Percentiles rank a stretch among this genome's conserved stretches.
phyloP scores from a whole-genome alignment of 2,797 vertebrate species.

The Acridotheres tristis region DNA sequence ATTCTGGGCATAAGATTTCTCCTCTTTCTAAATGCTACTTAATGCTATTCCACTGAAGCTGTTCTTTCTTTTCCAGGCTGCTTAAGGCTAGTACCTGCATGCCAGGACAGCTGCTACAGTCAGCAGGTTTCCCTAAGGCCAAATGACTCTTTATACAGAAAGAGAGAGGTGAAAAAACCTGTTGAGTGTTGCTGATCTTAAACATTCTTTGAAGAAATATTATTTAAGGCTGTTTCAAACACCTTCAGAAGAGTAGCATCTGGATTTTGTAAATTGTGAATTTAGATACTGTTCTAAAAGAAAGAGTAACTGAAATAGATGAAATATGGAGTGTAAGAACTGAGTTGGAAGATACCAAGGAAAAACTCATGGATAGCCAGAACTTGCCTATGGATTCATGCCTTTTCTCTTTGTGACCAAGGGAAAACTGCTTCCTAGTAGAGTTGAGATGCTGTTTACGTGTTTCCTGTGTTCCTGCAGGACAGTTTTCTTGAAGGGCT shows the following conservation, averaged over 20 bases:
- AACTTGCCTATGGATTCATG: background rate
- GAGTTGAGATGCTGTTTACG: background rate
- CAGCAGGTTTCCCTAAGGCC: constrained; percentile 11
- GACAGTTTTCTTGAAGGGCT: background rate
- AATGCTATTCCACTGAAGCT: background rate
- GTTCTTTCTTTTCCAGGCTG: background rate
- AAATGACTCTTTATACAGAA: background rate
- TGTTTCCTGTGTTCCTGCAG: background rate
- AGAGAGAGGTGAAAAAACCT: constrained; percentile 26
- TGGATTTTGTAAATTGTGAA: background rate
- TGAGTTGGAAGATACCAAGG: background rate
- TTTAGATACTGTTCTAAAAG: background rate
- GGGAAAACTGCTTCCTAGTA: background rate
- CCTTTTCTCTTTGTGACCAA: background rate
- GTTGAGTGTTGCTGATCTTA: constrained; percentile 2
- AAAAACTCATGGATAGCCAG: background rate
- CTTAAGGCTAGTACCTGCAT: constrained; percentile 41
- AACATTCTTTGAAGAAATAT: background rate
- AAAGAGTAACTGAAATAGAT: background rate
- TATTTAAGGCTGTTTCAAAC: background rate
- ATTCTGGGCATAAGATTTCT: background rate
- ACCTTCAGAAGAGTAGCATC: background rate
- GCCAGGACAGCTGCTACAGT: constrained; percentile 8
- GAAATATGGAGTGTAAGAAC: background rate
- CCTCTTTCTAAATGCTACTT: background rate